Conservation (phyloP, 2,888 invertebrate species). For the Therioaphis trifolii region DNA sequence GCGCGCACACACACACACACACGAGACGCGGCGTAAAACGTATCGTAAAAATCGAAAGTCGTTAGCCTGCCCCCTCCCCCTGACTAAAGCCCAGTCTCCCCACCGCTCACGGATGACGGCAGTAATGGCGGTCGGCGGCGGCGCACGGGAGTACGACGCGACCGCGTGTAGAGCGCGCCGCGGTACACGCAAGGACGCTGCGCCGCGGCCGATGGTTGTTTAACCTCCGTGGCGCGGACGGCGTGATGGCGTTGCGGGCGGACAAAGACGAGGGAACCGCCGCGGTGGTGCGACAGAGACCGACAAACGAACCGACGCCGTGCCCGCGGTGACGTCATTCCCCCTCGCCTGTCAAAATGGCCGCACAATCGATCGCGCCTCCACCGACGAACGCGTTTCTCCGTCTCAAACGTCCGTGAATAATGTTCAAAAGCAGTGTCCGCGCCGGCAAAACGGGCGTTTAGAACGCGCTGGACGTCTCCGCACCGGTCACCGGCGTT, state of each 20-base stretch:
- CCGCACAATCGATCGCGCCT: constrained; percentile 62
- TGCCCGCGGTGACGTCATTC: constrained; percentile 60
- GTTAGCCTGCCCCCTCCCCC: background rate
- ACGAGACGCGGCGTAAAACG: too few relatives aligned
- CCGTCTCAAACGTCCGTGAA: constrained; percentile 62
- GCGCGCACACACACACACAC: too few relatives aligned
- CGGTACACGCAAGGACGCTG: constrained; percentile 9
- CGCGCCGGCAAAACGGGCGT: constrained; percentile 55
- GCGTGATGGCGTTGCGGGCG: constrained; percentile 54
- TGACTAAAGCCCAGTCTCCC: background rate
- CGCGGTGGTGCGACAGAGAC: constrained; percentile 51
- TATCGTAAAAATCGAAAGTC: background rate
- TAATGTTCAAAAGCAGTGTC: constrained; percentile 58
- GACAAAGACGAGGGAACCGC: constrained; percentile 40
- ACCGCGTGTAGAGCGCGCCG: background rate
- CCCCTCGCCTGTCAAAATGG: constrained; percentile 63
- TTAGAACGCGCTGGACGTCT: constrained; percentile 60
- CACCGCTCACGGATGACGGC: too few relatives aligned
- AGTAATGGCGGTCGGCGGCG: background rate
- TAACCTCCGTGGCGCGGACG: constrained; percentile 28
- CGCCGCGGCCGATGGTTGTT: background rate
- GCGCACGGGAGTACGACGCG: background rate
- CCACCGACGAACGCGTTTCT: constrained; percentile 60
- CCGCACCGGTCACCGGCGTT: constrained; percentile 60
- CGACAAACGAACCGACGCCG: constrained; percentile 47